Conservation (phyloP, 2,113 vertebrate species). For the Herpetotheres cachinnans region DNA sequence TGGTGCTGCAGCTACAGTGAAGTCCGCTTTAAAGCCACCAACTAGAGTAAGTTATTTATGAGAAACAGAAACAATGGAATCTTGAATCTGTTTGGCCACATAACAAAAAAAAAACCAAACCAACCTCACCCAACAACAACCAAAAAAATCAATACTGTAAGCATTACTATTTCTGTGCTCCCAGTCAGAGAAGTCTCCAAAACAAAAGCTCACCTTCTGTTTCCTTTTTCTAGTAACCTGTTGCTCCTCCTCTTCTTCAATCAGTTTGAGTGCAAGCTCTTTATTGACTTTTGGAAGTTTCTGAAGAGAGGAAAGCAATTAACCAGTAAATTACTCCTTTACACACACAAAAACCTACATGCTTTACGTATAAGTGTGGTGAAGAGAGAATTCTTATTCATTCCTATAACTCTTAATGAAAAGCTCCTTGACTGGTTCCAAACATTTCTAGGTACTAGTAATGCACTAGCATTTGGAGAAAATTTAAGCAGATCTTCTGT, state of each 20-base stretch:
- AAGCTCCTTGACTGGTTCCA: background rate
- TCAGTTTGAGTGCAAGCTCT: constrained; percentile 92
- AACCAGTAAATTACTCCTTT: background rate
- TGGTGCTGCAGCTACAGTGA: background rate
- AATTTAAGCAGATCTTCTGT: background rate
- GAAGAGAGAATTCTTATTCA: background rate
- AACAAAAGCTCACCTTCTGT: constrained; percentile 79
- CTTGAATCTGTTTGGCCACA: background rate
- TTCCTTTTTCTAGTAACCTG: constrained; percentile 82
- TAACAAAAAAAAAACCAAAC: background rate
- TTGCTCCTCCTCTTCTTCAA: constrained; percentile 87
- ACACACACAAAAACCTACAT: background rate
- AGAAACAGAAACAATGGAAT: background rate
- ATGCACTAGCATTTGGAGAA: background rate
- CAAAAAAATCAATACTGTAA: background rate
- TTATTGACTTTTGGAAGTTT: constrained; percentile 96
- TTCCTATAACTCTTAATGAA: background rate
- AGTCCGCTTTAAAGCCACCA: background rate
- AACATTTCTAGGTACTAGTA: background rate
- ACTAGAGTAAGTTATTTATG: background rate
- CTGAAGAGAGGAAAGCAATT: constrained; percentile 60
- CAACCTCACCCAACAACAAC: background rate
- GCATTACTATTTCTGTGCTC: background rate
- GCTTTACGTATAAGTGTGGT: background rate
- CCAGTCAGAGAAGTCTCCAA: background rate